Conservation (phyloP, 2,797 vertebrate genomes). For the Siniperca scherzeri region DNA sequence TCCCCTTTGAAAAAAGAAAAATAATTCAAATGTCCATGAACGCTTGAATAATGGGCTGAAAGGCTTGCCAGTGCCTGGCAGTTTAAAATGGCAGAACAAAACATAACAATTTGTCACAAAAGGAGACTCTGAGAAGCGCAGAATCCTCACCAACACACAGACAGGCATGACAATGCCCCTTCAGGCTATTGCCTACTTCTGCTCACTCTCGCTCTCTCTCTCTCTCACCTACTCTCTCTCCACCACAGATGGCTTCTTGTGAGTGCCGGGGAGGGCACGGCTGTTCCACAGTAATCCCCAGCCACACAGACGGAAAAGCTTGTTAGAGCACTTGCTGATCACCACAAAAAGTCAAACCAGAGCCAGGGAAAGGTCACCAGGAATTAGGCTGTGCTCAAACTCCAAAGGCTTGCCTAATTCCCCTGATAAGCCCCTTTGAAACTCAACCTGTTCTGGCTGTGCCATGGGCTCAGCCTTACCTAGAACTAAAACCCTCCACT, state of each 20-base stretch:
- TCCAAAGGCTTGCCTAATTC: conserved; percentile 87
- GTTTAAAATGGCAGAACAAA: conserved; percentile 78
- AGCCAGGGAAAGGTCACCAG: conserved; percentile 88
- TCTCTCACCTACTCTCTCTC: conserved; percentile 71
- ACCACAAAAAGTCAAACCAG: conserved; percentile 88
- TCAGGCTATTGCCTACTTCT: conserved; percentile 77
- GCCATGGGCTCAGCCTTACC: conserved; percentile 81
- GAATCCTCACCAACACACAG: conserved; percentile 80
- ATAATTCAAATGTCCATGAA: conserved; percentile 73
- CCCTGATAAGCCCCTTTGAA: conserved; percentile 86
- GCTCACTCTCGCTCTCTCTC: conserved; percentile 52
- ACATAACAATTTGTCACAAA: conserved; percentile 80
- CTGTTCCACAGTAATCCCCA: conserved; percentile 85
- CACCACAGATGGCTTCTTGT: conserved; percentile 83
- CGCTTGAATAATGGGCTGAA: conserved; percentile 72
- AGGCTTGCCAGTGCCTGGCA: conserved; percentile 69
- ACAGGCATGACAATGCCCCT: conserved; percentile 83
- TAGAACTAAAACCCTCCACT: conserved; percentile 80
- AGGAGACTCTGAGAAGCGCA: conserved; percentile 77
- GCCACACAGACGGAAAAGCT: conserved; percentile 88
- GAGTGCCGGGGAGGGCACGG: conserved; percentile 82
- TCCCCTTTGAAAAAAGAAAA: conserved; percentile 57
- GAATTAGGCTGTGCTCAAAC: conserved; percentile 86
- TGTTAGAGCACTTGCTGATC: conserved; percentile 89
- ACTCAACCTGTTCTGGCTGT: conserved; percentile 84